phyloP scores from a whole-genome alignment of 2,113 vertebrate genomes.

The Macquaria ambigua region DNA sequence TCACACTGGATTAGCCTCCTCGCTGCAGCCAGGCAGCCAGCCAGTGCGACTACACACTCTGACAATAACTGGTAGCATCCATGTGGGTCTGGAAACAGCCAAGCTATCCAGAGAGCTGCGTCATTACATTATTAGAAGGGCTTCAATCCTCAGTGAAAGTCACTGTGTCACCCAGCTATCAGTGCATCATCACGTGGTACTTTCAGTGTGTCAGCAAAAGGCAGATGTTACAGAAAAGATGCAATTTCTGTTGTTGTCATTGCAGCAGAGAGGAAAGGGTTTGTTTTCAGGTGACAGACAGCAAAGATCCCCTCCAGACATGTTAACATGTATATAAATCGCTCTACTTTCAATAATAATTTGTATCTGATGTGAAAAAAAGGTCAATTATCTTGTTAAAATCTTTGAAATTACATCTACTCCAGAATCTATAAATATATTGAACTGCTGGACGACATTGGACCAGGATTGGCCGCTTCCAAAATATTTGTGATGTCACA shows the following conservation, averaged over 20 bases:
- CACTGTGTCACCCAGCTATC: neutral
- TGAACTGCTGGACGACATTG: too few species aligned
- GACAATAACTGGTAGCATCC: neutral
- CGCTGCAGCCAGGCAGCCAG: neutral
- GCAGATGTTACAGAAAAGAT: neutral
- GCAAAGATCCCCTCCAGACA: too few species aligned
- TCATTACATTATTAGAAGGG: neutral
- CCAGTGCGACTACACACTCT: neutral
- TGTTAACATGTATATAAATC: too few species aligned
- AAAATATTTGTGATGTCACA: too few species aligned
- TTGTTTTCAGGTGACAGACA: too few species aligned
- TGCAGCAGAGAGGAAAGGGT: neutral
- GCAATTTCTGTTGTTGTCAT: neutral
- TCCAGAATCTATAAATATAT: too few species aligned
- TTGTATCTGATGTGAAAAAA: too few species aligned
- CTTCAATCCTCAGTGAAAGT: neutral
- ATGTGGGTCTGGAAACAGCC: neutral
- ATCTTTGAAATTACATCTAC: too few species aligned
- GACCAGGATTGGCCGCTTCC: too few species aligned
- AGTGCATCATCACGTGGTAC: neutral
- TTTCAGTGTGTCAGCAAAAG: neutral
- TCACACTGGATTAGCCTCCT: conserved; percentile 62
- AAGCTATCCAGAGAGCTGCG: conserved; percentile 1
- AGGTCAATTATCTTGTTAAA: too few species aligned
- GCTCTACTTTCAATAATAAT: too few species aligned